Evolutionary conservation across 2,888 invertebrate species (phyloP), one percentile per base, ranked within the genome.

Genomic region (Icerya purchasi): DNA sequence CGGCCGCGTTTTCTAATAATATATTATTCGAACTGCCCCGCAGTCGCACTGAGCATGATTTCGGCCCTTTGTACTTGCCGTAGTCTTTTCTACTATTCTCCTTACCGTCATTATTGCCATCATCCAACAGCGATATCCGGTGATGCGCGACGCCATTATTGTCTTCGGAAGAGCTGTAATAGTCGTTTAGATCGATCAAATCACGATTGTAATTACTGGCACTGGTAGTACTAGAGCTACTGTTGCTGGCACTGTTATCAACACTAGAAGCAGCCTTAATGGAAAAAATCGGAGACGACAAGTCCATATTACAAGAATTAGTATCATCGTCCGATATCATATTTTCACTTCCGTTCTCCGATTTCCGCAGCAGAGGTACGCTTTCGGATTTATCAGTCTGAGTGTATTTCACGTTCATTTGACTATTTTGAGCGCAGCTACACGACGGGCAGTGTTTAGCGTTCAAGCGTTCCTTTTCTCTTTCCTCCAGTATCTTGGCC

Each of bases 401-500:
- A 18, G 57, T 22, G 14, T 58, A 24, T 23, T 61, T 61, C 14
- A 20, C 36, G 8, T 57, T 54, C 3, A n/a, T 22, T 14, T 14
- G 36, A 18, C 14, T 57, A 25, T 54, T 70, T 60, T 67, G 66
- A 59, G 78, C 76, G 70, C 88, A 88, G 53, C 81, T 81, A 68
- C 88, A 88, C 1, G 85, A 86, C 67, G 84, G 83, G 72, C 88
- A 88, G 69, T 88, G 88, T 70, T 86, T 86, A 1, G 82, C 78
- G 57, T 83, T 79, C 59, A 83, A 81, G 64, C 79, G 72, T 66
- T 89, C 88, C 62, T 84, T 82, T 66, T 89, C 88, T 62, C 86
- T 78, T 68, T 90, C 89, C 72, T 91, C 87, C 25, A 92, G 75
- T 63, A 90, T 86, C 75, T 90, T 90, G 2, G 90, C 89, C 85